These are phyloP conservation scores for Rhagophthalmus giganteus DNA, from an alignment of 2,888 invertebrate species.

Conservation along the genomic window DNA sequence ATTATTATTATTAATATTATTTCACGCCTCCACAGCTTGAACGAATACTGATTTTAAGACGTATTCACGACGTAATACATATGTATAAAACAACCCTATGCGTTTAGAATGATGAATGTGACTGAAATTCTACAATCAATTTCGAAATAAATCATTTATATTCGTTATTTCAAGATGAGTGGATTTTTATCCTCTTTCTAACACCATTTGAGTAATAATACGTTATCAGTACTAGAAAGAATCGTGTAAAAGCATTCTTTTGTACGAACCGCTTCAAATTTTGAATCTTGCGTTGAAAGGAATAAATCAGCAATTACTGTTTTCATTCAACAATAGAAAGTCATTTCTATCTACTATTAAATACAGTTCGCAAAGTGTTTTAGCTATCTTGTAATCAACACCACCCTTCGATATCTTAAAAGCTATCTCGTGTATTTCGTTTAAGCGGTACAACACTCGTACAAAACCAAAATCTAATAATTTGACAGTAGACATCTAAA, in stretches of 20 bases:
- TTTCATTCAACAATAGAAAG: not conserved
- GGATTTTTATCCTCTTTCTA: slow-evolving; percentile 16
- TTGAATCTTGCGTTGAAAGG: too few relatives aligned
- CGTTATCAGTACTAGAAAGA: too few relatives aligned
- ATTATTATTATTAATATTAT: too few relatives aligned
- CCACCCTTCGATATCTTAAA: slow-evolving; percentile 11
- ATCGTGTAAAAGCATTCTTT: too few relatives aligned
- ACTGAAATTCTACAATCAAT: slow-evolving; percentile 17
- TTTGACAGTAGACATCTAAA: not conserved
- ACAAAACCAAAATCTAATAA: not conserved
- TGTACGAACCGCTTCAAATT: too few relatives aligned
- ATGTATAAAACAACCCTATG: not conserved
- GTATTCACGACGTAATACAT: too few relatives aligned
- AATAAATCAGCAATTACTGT: not conserved
- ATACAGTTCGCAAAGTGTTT: not conserved
- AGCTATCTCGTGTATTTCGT: slow-evolving; percentile 14
- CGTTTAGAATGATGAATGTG: slow-evolving; percentile 14
- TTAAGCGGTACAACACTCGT: slow-evolving; percentile 6
- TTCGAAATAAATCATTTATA: slow-evolving; percentile 21
- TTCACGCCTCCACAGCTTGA: too few relatives aligned
- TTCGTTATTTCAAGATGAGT: slow-evolving; percentile 14
- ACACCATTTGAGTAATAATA: slow-evolving; percentile 4
- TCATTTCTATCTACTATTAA: not conserved
- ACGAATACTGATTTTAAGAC: too few relatives aligned
- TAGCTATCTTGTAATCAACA: not conserved